Conservation (phyloP, 2,888 invertebrate genomes). For the Alviniconcha strummeri region DNA sequence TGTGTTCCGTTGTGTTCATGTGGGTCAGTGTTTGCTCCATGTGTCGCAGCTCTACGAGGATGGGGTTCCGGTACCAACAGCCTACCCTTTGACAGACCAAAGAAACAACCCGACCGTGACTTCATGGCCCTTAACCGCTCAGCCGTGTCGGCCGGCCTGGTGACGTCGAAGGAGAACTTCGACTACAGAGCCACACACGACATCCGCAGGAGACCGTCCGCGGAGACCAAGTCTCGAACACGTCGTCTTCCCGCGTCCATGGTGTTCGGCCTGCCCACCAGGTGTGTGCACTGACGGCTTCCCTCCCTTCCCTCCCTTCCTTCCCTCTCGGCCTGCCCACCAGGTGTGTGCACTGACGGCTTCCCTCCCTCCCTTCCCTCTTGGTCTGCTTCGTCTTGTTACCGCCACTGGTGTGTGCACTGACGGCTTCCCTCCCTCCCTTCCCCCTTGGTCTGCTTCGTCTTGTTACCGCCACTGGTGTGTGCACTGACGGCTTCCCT, state of each 20-base stretch:
- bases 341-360: conserved; percentile 50
- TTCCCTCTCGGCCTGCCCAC: conserved; percentile 62
- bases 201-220: conserved; percentile 58
- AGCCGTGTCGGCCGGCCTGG: conserved; percentile 67
- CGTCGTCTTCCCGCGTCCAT: conserved; percentile 65
- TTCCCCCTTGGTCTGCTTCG: neutral
- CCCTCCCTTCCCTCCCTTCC: neutral
- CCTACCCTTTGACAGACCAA: conserved; percentile 52
- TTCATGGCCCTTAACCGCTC: conserved; percentile 69
- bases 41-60: conserved; percentile 59
- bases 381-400: neutral
- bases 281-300: conserved; percentile 47
- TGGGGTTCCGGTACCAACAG: conserved; percentile 53
- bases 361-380: neutral
- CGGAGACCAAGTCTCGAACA: conserved; percentile 49
- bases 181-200: conserved; percentile 70
- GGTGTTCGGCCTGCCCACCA: conserved; percentile 69
- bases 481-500: neutral
- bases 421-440: neutral
- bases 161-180: conserved; percentile 65
- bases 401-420: conserved; percentile 47
- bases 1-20: too few relatives aligned
- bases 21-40: neutral
- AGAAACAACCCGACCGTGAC: conserved; percentile 59
- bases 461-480: conserved; percentile 46